Conservation (phyloP, 2,888 invertebrate genomes). For the Drosophila nr. perissopoda region DNA sequence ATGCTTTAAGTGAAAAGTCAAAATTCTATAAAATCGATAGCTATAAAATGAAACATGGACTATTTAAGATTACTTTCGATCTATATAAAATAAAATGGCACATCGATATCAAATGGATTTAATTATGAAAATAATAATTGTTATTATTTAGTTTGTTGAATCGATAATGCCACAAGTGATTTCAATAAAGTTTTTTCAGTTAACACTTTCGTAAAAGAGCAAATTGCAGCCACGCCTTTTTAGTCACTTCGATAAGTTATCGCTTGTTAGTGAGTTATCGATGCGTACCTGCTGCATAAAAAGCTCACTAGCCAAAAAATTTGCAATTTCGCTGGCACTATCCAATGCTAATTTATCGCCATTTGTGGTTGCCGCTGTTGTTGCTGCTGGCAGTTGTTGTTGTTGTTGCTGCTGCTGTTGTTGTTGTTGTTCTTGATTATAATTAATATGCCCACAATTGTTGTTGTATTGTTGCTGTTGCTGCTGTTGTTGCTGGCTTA, state of each 20-base stretch:
- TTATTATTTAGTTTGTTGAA: not conserved
- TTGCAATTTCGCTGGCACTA: constrained; percentile 92
- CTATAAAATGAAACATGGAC: not conserved
- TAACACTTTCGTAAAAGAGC: not conserved
- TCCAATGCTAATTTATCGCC: constrained; percentile 87
- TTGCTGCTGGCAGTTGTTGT: constrained; percentile 11
- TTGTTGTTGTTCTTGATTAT: constrained; percentile 58
- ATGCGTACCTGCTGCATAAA: constrained; percentile 92
- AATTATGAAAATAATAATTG: not conserved
- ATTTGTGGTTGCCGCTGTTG: constrained; percentile 36
- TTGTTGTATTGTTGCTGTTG: constrained; percentile 45
- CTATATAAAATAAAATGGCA: not conserved
- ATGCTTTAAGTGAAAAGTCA: not conserved
- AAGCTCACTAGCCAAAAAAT: constrained; percentile 93
- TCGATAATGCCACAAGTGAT: not conserved
- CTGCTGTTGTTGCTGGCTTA: constrained; percentile 57
- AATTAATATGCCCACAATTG: constrained; percentile 61
- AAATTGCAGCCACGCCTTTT: not conserved
- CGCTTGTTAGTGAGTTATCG: constrained; percentile 18
- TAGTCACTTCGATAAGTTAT: constrained; percentile 27
- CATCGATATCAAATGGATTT: not conserved
- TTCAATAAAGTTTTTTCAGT: not conserved
- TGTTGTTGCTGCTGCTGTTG: constrained; percentile 45
- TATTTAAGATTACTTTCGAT: not conserved
- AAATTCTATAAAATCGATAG: not conserved